These are phyloP conservation scores for Venustoraphidia nigricollis DNA, from an alignment of 2,888 invertebrate genomes.

Conservation along the genomic window DNA sequence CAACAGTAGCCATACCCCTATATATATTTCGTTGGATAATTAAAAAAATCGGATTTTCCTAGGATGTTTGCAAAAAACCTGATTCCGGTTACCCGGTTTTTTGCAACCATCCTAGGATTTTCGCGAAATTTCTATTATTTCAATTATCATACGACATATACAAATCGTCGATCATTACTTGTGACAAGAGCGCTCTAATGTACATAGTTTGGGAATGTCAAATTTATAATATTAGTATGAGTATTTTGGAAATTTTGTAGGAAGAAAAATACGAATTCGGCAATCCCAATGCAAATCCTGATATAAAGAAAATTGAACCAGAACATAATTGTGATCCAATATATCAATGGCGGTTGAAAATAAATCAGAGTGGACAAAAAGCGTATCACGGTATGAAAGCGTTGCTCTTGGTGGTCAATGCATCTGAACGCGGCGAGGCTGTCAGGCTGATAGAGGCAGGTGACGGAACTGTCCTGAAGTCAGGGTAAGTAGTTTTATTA, in stretches of 20 bases:
- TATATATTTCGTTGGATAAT: too few species aligned
- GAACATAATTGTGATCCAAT: conserved; percentile 37
- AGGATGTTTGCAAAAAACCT: too few species aligned
- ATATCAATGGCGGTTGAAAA: conserved; percentile 51
- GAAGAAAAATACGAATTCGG: conserved; percentile 80
- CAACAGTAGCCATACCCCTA: too few species aligned
- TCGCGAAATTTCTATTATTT: too few species aligned
- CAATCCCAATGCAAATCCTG: conserved; percentile 45
- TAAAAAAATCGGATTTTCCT: too few species aligned
- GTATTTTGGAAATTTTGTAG: conserved; percentile 25
- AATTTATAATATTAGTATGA: too few species aligned
- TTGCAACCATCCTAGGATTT: too few species aligned
- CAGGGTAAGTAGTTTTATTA: conserved; percentile 29
- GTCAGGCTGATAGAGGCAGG: conserved; percentile 62
- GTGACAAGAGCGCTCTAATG: too few species aligned
- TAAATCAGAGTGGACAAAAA: conserved; percentile 27
- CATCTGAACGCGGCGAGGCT: conserved; percentile 41
- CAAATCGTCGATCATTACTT: too few species aligned
- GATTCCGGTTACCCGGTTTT: too few species aligned
- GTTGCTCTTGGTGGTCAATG: conserved; percentile 39
- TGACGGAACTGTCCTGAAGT: conserved; percentile 49
- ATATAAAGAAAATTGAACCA: conserved; percentile 26
- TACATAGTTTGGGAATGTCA: conserved; percentile 4
- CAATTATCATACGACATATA: too few species aligned
- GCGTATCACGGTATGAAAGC: conserved; percentile 31